A percentile compares a stretch with the other conserved stretches of the same genome.
phyloP scores from a whole-genome alignment of 1,140 invertebrate genomes.

The Solenopsis fugax region DNA sequence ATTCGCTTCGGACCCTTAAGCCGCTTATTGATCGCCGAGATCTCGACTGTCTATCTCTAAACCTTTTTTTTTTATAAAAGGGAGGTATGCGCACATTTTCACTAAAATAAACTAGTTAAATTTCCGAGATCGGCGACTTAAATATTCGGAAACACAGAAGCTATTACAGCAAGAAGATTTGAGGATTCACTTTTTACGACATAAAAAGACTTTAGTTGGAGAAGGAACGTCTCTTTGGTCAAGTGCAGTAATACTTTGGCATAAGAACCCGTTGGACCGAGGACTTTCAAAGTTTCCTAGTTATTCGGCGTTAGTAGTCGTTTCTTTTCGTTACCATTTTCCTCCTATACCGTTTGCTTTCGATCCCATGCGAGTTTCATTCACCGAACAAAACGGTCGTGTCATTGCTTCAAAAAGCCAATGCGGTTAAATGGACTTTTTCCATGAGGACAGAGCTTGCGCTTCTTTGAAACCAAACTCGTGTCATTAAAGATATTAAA shows the following conservation, averaged over 20 bases:
- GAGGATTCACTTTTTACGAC: neutral
- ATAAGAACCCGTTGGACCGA: conserved; percentile 8
- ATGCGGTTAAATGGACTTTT: conserved; percentile 16
- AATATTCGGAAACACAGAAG: neutral
- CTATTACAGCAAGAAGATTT: conserved; percentile 11
- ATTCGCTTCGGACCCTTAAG: conserved; percentile 25
- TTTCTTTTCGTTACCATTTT: conserved; percentile 44
- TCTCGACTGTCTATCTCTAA: conserved; percentile 10
- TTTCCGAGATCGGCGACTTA: neutral
- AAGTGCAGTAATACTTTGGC: conserved; percentile 21
- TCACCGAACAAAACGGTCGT: conserved; percentile 10
- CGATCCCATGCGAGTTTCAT: conserved; percentile 24
- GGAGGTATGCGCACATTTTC: neutral
- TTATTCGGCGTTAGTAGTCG: conserved; percentile 40
- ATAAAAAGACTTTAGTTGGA: neutral
- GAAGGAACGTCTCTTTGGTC: conserved; percentile 10
- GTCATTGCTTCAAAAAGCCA: conserved; percentile 25
- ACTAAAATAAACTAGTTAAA: neutral
- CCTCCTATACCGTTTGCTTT: neutral
- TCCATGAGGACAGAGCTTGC: neutral
- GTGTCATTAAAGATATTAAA: conserved; percentile 30
- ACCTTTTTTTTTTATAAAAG: neutral
- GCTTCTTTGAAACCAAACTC: neutral
- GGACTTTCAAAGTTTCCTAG: conserved; percentile 53
- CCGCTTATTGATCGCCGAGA: conserved; percentile 25